Conservation (phyloP, 2,113 vertebrate species). For the Alethe diademata region DNA sequence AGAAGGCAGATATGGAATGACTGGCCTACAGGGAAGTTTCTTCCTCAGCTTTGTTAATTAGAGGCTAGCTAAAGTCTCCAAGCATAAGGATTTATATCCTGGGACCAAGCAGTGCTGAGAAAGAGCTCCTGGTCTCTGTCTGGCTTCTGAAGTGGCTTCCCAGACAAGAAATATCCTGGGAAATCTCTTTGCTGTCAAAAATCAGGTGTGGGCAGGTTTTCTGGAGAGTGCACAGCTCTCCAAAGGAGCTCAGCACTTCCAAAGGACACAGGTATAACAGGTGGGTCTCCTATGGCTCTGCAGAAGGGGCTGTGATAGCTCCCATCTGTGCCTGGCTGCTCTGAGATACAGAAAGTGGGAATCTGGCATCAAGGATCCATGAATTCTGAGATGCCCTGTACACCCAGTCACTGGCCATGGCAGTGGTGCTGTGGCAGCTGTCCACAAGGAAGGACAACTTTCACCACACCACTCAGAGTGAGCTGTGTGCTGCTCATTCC, state of each 20-base stretch:
- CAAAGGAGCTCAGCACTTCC: not conserved
- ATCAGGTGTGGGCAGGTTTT: not conserved
- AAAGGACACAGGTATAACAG: not conserved
- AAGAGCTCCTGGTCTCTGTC: not conserved
- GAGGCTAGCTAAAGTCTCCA: not conserved
- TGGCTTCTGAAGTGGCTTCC: not conserved
- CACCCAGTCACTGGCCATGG: not conserved
- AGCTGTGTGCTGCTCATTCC: not conserved
- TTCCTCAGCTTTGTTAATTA: not conserved
- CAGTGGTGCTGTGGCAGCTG: not conserved
- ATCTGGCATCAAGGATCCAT: not conserved
- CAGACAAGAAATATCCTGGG: not conserved
- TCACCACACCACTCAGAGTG: not conserved
- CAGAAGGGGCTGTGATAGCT: not conserved
- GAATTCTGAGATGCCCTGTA: not conserved
- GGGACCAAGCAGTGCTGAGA: not conserved
- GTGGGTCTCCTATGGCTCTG: not conserved
- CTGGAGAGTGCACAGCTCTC: fast-evolving
- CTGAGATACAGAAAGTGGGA: not conserved
- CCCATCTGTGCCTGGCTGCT: not conserved
- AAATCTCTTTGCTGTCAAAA: not conserved
- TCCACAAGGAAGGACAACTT: not conserved
- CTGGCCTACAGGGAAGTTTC: not conserved
- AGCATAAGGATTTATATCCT: not conserved
- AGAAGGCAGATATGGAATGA: slow-evolving; percentile 19